A percentile compares a stretch with the other conserved stretches of the same genome.
These are phyloP conservation scores for Tenebrosternarchus preto DNA, from an alignment of 2,113 vertebrate species.

Conservation along the genomic window DNA sequence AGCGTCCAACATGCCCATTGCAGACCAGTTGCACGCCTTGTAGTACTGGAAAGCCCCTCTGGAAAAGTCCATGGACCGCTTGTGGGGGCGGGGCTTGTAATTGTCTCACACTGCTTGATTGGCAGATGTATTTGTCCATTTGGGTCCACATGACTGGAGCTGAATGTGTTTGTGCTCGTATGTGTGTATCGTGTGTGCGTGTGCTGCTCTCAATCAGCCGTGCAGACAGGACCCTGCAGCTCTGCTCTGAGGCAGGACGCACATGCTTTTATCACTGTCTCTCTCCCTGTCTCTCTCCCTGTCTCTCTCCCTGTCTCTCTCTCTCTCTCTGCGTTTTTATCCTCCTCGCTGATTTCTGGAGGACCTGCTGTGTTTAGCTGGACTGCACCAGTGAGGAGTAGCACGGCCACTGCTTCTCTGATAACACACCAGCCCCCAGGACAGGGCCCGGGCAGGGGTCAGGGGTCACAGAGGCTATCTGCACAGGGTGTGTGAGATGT, in stretches of 20 bases:
- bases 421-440: slow-evolving; percentile 24
- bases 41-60: not conserved
- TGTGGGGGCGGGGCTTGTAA: not conserved
- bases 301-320: slow-evolving; percentile 21
- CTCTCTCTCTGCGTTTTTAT: slow-evolving; percentile 42
- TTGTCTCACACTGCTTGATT: not conserved
- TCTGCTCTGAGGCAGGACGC: no score
- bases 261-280: slow-evolving; percentile 49
- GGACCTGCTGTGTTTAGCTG: slow-evolving; percentile 32
- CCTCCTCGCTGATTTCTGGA: slow-evolving; percentile 52
- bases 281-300: slow-evolving; percentile 30
- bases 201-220: slow-evolving; percentile 44
- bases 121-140: not conserved
- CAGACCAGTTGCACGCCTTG: not conserved
- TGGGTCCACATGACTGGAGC: not conserved
- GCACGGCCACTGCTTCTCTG: slow-evolving; percentile 20
- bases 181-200: not conserved
- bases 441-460: slow-evolving; percentile 25
- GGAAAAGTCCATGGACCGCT: no score
- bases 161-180: not conserved
- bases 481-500: not conserved
- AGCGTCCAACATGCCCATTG: no score
- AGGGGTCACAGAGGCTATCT: slow-evolving; percentile 26
- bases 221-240: slow-evolving; percentile 51
- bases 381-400: not conserved